Evolutionary conservation across 2,888 invertebrate species (phyloP), one percentile per base, ranked within the genome.

Genomic region (Cordylochernes scorpioides): DNA sequence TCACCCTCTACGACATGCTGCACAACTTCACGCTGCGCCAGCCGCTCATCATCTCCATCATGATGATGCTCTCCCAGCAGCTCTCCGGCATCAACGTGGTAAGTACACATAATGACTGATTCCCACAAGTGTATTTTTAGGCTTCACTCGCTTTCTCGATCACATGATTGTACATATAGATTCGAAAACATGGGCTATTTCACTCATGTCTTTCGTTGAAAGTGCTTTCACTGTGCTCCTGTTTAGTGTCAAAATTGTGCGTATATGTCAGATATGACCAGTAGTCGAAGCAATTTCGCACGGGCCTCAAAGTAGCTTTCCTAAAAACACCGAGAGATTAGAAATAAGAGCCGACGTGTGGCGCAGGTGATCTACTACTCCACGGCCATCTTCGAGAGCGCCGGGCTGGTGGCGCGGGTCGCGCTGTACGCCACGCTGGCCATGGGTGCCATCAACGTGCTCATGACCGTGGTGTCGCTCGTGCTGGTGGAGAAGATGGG

Each of bases 21-120:
- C 53, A 60, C n/a, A 71, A 70, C 51, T 57, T 65, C 0, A 57
- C 64, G 24, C 60, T 82, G 0, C 60, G 74, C 1, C 70, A 68
- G 45, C 80, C 82, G 0, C 58, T 84, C 10, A 53, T 68, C 25
- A 77, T 84, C 37, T 65, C 75, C 9, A 54, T 72, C 17, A 66
- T 71, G 45, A 64, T 82, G 46, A 80, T 80, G 73, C 48, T 6
- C n/a, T n/a, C n/a, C n/a, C n/a, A n/a, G n/a, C n/a, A n/a, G n/a
- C n/a, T n/a, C n/a, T n/a, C n/a, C n/a, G 82, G 80, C 3, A 78
- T 82, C 48, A 80, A 80, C 52, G 75, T 74, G 2, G 73, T 67
- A 53, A 58, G 61, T 57, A 33, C 7, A 15, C 6, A 5, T 19
- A 33, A 26, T 33, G 15, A 36, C 46, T 32, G 12, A n/a, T n/a